Percentiles rank a stretch among this genome's conserved stretches.
These are phyloP conservation scores for Calephelis nemesis DNA, from an alignment of 1,140 invertebrate genomes.

Conservation along the genomic window DNA sequence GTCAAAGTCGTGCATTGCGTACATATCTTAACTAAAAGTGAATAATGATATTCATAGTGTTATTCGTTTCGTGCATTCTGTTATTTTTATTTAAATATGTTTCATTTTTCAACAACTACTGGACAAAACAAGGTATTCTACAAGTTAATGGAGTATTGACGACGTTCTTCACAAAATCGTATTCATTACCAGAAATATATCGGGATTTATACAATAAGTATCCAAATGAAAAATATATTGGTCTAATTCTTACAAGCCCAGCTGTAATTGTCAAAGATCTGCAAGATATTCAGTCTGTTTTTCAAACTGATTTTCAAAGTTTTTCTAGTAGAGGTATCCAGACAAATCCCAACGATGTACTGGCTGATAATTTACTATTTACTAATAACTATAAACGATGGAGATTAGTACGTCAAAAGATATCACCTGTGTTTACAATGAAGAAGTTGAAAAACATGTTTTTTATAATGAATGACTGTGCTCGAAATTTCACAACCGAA, in stretches of 20 bases:
- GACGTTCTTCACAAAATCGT: constrained; percentile 36
- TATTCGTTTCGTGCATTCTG: constrained; percentile 19
- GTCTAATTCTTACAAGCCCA: constrained; percentile 31
- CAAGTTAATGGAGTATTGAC: constrained; percentile 35
- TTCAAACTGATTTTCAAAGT: constrained; percentile 74
- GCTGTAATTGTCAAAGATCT: constrained; percentile 58
- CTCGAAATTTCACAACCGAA: constrained; percentile 39
- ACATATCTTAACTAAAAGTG: neutral
- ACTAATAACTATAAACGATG: constrained; percentile 55
- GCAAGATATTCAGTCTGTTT: constrained; percentile 75
- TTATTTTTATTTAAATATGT: constrained; percentile 27
- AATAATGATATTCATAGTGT: constrained; percentile 7
- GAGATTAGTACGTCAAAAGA: constrained; percentile 61
- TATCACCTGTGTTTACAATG: constrained; percentile 58
- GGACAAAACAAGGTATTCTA: constrained; percentile 40
- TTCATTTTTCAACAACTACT: constrained; percentile 37
- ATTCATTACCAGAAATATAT: constrained; percentile 39
- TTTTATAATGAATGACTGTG: constrained; percentile 53
- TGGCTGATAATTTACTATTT: constrained; percentile 61
- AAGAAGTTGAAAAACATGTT: constrained; percentile 71
- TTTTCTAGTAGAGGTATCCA: constrained; percentile 59
- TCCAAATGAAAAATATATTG: constrained; percentile 35
- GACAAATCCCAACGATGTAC: constrained; percentile 52
- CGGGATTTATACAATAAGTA: constrained; percentile 41
- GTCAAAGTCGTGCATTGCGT: neutral